Evolutionary conservation across 2,888 invertebrate genomes (phyloP).

Genomic region (Ormyrus labotus): DNA sequence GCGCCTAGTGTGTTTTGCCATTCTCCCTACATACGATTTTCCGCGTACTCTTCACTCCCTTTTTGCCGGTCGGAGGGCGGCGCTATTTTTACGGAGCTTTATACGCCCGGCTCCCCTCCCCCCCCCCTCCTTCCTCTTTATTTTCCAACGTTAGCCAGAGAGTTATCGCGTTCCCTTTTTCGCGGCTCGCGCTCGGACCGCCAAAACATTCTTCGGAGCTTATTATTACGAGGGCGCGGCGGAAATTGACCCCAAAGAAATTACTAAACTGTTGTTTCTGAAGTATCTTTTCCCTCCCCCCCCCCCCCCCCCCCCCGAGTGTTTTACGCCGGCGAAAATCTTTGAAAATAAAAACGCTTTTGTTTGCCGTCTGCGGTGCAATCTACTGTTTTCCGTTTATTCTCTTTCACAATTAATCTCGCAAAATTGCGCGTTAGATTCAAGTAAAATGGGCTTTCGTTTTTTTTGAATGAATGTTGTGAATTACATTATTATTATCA

Average conservation of each 20-base stretch:
- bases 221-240: conserved; percentile 16
- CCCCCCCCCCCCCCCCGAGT: too few species aligned
- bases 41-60: neutral
- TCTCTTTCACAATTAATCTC: too few species aligned
- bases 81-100: conserved; percentile 37
- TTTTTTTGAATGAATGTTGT: too few species aligned
- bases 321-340: too few species aligned
- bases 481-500: too few species aligned
- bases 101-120: neutral
- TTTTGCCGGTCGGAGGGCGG: neutral
- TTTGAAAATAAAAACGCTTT: too few species aligned
- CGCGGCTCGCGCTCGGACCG: neutral
- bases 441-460: too few species aligned
- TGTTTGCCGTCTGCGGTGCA: too few species aligned
- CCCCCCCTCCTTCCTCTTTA: conserved; percentile 17
- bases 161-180: conserved; percentile 37
- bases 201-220: conserved; percentile 33
- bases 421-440: too few species aligned
- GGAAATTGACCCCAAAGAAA: conserved; percentile 15
- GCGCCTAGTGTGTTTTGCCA: conserved; percentile 53
- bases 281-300: too few species aligned
- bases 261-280: neutral
- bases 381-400: too few species aligned
- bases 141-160: conserved; percentile 23
- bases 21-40: conserved; percentile 48